Conservation (phyloP, 2,888 invertebrate species). For the Pogonocherus hispidulus region DNA sequence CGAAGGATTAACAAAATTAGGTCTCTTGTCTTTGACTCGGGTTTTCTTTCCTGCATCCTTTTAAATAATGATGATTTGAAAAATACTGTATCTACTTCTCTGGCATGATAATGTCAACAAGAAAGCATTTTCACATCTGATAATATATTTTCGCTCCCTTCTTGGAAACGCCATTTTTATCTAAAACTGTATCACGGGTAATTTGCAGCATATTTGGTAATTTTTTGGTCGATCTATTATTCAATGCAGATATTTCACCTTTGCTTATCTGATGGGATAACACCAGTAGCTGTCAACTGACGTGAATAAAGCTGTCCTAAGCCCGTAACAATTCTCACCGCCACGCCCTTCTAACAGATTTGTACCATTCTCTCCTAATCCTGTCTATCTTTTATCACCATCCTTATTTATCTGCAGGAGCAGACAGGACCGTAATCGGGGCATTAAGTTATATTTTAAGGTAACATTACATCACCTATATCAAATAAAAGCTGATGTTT, state of each 20-base stretch:
- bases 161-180: not conserved
- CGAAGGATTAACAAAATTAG: too few relatives aligned
- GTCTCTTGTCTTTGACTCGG: too few relatives aligned
- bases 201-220: conserved; percentile 48
- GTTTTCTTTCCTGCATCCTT: too few relatives aligned
- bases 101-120: too few relatives aligned
- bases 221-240: conserved; percentile 48
- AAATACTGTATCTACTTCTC: too few relatives aligned
- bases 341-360: conserved; percentile 52
- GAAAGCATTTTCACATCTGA: too few relatives aligned
- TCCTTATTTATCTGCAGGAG: conserved; percentile 30
- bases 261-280: conserved; percentile 39
- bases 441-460: not conserved
- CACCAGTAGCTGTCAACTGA: conserved; percentile 53
- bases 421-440: conserved; percentile 18
- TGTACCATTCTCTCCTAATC: conserved; percentile 38
- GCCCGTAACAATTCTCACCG: conserved; percentile 54
- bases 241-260: conserved; percentile 21
- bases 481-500: too few relatives aligned
- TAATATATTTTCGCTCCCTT: too few relatives aligned
- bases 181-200: conserved; percentile 13
- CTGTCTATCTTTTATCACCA: conserved; percentile 46
- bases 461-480: too few relatives aligned
- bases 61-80: too few relatives aligned
- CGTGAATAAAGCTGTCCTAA: conserved; percentile 56